A percentile compares a stretch with the other conserved stretches of the same genome.
Conservation (phyloP, 2,888 invertebrate genomes). For the Plutella xylostella region DNA sequence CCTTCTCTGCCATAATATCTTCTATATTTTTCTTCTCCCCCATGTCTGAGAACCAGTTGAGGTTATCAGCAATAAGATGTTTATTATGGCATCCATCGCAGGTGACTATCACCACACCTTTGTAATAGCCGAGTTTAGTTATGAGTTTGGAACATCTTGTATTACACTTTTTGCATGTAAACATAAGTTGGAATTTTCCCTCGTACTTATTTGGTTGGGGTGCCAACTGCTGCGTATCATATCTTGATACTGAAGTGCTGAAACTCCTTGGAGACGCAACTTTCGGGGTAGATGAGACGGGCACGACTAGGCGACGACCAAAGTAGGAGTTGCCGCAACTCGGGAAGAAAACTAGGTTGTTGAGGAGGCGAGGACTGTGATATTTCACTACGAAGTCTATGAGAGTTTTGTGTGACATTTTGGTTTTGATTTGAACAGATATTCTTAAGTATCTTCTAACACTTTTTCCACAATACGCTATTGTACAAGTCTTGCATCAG, state of each 20-base stretch:
- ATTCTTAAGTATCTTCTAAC: background rate
- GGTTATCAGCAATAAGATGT: constrained; percentile 96
- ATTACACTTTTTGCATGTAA: constrained; percentile 91
- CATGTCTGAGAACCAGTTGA: constrained; percentile 92
- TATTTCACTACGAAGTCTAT: constrained; percentile 60
- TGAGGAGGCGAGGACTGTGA: constrained; percentile 50
- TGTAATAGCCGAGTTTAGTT: constrained; percentile 85
- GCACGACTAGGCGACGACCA: constrained; percentile 41
- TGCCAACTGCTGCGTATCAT: constrained; percentile 30
- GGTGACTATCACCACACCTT: constrained; percentile 92
- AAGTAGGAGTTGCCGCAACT: constrained; percentile 57
- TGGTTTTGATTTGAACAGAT: constrained; percentile 8
- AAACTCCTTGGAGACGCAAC: constrained; percentile 44
- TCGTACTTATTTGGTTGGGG: constrained; percentile 32
- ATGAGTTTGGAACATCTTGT: constrained; percentile 83
- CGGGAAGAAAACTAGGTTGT: constrained; percentile 55
- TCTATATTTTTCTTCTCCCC: constrained; percentile 87
- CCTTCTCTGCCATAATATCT: constrained; percentile 87
- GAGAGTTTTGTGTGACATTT: constrained; percentile 51
- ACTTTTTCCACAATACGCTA: no score
- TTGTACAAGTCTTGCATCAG: background rate
- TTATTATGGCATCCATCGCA: constrained; percentile 90
- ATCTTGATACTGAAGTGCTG: constrained; percentile 32
- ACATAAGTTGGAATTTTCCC: constrained; percentile 78
- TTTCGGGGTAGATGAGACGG: constrained; percentile 36